A percentile compares a stretch with the other conserved stretches of the same genome.
Evolutionary conservation across 2,113 vertebrate species (phyloP).

Genomic region (Ahaetulla prasina): DNA sequence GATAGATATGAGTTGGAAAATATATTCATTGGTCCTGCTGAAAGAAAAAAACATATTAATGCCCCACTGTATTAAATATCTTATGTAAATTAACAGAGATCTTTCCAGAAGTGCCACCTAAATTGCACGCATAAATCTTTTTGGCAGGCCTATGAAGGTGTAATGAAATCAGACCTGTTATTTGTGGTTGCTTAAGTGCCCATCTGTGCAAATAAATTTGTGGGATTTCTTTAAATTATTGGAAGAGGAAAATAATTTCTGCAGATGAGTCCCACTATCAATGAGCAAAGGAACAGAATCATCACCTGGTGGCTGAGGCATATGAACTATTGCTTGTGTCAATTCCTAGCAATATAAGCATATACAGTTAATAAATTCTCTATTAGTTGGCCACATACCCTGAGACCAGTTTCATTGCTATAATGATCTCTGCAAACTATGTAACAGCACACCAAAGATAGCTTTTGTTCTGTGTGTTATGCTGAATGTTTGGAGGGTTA

Average conservation of each 20-base stretch:
- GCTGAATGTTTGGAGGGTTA: not conserved
- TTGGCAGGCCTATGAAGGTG: not conserved
- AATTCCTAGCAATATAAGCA: not conserved
- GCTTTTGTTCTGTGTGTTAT: not conserved
- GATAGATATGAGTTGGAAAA: not conserved
- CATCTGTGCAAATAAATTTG: not conserved
- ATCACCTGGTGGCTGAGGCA: not conserved
- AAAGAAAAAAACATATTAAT: not conserved
- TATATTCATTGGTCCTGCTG: not conserved
- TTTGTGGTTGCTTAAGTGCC: not conserved
- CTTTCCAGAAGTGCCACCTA: not conserved
- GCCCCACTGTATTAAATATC: not conserved
- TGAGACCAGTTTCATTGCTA: not conserved
- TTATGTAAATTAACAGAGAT: not conserved
- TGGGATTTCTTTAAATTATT: not conserved
- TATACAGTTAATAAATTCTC: not conserved
- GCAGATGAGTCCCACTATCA: not conserved
- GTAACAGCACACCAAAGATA: not conserved
- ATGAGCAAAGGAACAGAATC: not conserved
- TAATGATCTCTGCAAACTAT: not conserved
- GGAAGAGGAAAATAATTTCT: not conserved
- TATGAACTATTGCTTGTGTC: not conserved
- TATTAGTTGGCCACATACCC: not conserved
- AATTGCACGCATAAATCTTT: not conserved
- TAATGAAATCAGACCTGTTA: not conserved